Base-by-base conservation (phyloP, 2,797 vertebrate species). In the Galaxias olidus region DNA sequence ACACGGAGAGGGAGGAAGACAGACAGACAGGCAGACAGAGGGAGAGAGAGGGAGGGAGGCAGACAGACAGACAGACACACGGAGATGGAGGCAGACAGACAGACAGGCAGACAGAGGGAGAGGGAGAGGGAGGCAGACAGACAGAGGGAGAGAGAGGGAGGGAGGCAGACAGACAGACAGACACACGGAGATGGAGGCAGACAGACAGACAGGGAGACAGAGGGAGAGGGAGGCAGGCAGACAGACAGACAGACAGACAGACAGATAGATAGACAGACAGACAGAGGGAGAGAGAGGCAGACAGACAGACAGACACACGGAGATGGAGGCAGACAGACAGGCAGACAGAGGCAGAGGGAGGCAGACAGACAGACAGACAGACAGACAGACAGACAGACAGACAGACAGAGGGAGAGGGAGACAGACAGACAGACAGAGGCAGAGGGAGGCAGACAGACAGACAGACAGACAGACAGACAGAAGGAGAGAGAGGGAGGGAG, bases 281-380 rank as follows among this genome's bases (percentile, higher is more conserved):
- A 14, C 1, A 47, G 2, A 47, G 8, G 10, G 2, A 47, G 9
- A 9, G 13, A 14, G 45, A 47, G n/a, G n/a, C n/a, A n/a, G n/a
- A n/a, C n/a, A n/a, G n/a, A n/a, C n/a, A n/a, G n/a, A n/a, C n/a
- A n/a, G n/a, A n/a, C n/a, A n/a, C n/a, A n/a, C n/a, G n/a, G n/a
- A n/a, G n/a, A n/a, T n/a, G n/a, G n/a, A n/a, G n/a, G n/a, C n/a
- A n/a, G n/a, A n/a, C n/a, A n/a, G n/a, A n/a, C n/a, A n/a, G n/a
- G n/a, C n/a, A n/a, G n/a, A 69, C 66, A 65, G 74, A 67, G 70
- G 51, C 55, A 65, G 79, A 83, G 48, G 51, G 49, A 12, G 62
- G n/a, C n/a, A n/a, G n/a, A n/a, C n/a, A n/a, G n/a, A 19, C 17
- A 47, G 44, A 59, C 17, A 46, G 15, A 47, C 11, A 5, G 55